A percentile compares a stretch with the other conserved stretches of the same genome.
These are phyloP conservation scores for Sphenopsis melanotis DNA, from an alignment of 2,797 vertebrate species.

Conservation along the genomic window DNA sequence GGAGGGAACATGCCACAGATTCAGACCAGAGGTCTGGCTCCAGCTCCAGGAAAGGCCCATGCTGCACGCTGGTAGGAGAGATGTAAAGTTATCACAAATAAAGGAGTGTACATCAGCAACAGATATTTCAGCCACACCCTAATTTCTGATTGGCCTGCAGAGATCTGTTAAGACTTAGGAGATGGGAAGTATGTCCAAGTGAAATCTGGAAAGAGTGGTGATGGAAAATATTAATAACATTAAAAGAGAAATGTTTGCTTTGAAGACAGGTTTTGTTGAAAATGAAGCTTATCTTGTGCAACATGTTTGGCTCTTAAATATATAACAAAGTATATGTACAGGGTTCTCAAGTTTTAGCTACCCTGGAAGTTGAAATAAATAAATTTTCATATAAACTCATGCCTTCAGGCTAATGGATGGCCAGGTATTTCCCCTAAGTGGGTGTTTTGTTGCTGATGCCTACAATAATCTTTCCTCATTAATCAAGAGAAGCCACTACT, in stretches of 20 bases:
- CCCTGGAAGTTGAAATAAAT: conserved; percentile 45
- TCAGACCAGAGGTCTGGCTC: background rate
- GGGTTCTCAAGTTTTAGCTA: conserved; percentile 24
- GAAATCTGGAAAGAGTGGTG: background rate
- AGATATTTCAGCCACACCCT: background rate
- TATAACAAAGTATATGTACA: background rate
- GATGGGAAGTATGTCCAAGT: background rate
- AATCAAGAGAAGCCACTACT: conserved; percentile 40
- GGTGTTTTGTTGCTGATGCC: background rate
- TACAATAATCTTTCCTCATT: background rate
- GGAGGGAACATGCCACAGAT: background rate
- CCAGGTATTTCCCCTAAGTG: conserved; percentile 4
- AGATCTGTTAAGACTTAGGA: background rate
- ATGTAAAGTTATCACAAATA: background rate
- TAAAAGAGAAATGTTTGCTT: conserved; percentile 20
- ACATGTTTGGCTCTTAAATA: background rate
- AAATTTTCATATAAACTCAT: conserved; percentile 38
- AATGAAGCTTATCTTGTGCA: conserved; percentile 41
- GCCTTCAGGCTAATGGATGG: conserved; percentile 31
- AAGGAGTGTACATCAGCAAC: background rate
- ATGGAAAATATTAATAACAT: background rate
- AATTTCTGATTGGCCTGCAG: background rate
- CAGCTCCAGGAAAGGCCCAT: background rate
- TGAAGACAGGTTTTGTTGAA: conserved; percentile 34
- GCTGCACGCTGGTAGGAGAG: background rate